These are phyloP conservation scores for Drosophila merina DNA, from an alignment of 2,888 invertebrate species.

Conservation along the genomic window DNA sequence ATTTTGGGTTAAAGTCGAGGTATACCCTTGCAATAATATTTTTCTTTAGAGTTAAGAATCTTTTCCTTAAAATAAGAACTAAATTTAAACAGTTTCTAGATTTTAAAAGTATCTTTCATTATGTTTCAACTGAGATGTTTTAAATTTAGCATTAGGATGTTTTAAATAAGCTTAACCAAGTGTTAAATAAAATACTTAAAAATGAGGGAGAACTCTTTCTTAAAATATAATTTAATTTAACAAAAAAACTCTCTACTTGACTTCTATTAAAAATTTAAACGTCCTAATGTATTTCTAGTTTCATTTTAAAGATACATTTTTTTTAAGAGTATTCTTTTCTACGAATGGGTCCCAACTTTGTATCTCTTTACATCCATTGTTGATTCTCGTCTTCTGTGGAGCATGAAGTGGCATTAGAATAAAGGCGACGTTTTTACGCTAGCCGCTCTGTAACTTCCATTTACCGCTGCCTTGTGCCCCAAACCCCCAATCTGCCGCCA, in stretches of 20 bases:
- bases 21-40: not conserved
- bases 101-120: too few species aligned
- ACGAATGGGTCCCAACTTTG: not conserved
- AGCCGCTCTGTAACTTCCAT: constrained; percentile 30
- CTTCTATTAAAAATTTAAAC: too few species aligned
- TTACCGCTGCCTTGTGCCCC: constrained; percentile 13
- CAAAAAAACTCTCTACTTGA: too few species aligned
- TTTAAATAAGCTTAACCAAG: too few species aligned
- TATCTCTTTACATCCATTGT: constrained; percentile 24
- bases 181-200: too few species aligned
- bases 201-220: too few species aligned
- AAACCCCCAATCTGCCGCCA: too few species aligned
- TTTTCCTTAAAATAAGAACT: not conserved
- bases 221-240: too few species aligned
- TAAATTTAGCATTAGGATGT: too few species aligned
- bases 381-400: constrained; percentile 33
- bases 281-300: too few species aligned
- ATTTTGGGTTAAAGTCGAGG: not conserved
- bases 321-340: not conserved
- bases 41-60: not conserved
- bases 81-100: not conserved
- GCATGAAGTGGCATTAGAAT: constrained; percentile 75
- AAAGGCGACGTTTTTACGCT: constrained; percentile 71
- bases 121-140: too few species aligned
- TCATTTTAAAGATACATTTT: too few species aligned